Conservation (phyloP, 2,797 vertebrate genomes). For the Microcaecilia unicolor region DNA sequence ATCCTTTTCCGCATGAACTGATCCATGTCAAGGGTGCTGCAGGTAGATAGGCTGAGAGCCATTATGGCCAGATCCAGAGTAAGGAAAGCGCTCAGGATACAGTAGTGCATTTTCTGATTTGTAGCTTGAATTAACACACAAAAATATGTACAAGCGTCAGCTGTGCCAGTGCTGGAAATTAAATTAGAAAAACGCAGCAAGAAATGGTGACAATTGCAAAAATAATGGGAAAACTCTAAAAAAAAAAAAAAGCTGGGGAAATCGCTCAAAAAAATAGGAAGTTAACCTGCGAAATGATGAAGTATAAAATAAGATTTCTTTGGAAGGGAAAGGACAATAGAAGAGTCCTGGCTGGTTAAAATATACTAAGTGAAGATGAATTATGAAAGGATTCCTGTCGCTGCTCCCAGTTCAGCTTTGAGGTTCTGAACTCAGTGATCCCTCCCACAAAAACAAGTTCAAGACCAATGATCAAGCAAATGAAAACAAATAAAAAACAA, state of each 20-base stretch:
- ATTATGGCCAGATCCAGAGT: constrained; percentile 75
- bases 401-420: background rate
- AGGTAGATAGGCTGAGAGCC: constrained; percentile 84
- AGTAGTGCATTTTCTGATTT: constrained; percentile 85
- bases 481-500: constrained; percentile 5
- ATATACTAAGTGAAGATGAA: too few species aligned
- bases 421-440: constrained; percentile 12
- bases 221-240: constrained; percentile 16
- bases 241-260: background rate
- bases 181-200: background rate
- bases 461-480: background rate
- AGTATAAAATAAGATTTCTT: background rate
- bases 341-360: too few species aligned
- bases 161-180: background rate
- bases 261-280: constrained; percentile 18
- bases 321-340: background rate
- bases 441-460: too few species aligned
- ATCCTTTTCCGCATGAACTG: constrained; percentile 92
- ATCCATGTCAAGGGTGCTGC: constrained; percentile 92
- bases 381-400: too few species aligned
- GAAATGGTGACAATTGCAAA: constrained; percentile 5
- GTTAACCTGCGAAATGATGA: background rate
- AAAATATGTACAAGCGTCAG: too few species aligned
- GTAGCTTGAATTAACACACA: too few species aligned
- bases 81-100: constrained; percentile 70